Conservation (phyloP, 2,113 vertebrate species). For the Podocnemis expansa region DNA sequence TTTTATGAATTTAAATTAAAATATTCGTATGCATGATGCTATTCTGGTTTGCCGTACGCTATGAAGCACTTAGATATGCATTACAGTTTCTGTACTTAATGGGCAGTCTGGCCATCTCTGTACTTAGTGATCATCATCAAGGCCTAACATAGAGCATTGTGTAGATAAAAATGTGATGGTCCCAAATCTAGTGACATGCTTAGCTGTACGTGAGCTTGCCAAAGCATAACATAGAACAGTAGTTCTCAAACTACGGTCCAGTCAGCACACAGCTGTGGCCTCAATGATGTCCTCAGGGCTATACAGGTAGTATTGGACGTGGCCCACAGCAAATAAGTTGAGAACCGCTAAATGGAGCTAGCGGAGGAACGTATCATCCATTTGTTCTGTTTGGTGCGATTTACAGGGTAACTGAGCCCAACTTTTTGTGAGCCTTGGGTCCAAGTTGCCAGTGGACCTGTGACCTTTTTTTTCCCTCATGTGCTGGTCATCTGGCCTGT, state of each 20-base stretch:
- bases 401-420: background rate
- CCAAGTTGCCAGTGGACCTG: background rate
- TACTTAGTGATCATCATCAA: background rate
- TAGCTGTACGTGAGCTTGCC: background rate
- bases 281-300: too few species aligned
- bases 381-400: background rate
- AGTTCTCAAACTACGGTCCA: too few species aligned
- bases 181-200: background rate
- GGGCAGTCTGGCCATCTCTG: accelerated
- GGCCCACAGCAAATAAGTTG: too few species aligned
- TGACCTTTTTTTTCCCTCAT: too few species aligned
- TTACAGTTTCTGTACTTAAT: background rate
- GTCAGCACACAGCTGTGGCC: too few species aligned
- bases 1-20: background rate
- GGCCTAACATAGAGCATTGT: background rate
- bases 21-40: background rate
- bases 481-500: accelerated
- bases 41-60: background rate
- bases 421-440: background rate
- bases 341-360: background rate
- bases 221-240: too few species aligned
- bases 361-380: background rate
- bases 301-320: too few species aligned
- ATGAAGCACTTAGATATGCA: background rate
- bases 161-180: background rate